Base-by-base conservation (phyloP, 2,113 vertebrate species). In the Lichenostomus cassidix region DNA sequence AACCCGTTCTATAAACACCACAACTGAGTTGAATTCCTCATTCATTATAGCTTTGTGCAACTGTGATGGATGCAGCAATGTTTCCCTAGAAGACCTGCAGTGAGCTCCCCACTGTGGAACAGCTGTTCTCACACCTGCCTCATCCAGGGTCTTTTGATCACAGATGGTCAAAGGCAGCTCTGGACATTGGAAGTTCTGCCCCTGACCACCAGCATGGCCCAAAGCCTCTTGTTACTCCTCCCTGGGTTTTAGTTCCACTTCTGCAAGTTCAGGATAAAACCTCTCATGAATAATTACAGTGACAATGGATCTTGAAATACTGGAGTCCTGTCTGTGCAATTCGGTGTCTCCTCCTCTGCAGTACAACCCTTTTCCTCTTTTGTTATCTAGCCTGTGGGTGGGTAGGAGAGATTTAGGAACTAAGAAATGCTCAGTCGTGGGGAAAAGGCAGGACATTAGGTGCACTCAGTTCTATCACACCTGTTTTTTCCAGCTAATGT, bases 221-320 rank as follows among this genome's bases (percentile, higher is more conserved):
- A 1, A 74, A 89, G 62, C n/a, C 65, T 89, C 84, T 76, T 95
- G 56, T 81, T 91, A 71, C 31, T 82, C 8, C 3, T 84, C 49
- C 31, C 37, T 52, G 53, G 37, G 73, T 74, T 91, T 96, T 94
- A 92, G 89, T 89, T 94, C 74, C 70, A 71, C 65, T 84, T 79
- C 77, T 89, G 37, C 46, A 87, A 68, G 49, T 92, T 73, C 74
- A 83, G 77, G 58, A 87, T 84, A 71, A 92, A 94, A 69, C 46
- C 19, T 95, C 42, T 82, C 62, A 35, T 39, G 28, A 73, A 83
- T 95, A 95, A 96, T 82, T 87, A 80, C 56, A 87, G 35, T 83
- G 60, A 68, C 68, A 84, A 82, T 11, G 1, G 37, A 60, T 89
- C 74, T 79, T 82, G 53, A 95, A 92, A 76, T 84, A 76, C 41